Evolutionary conservation across 2,888 invertebrate species (phyloP).

Genomic region (Acleris holmiana): DNA sequence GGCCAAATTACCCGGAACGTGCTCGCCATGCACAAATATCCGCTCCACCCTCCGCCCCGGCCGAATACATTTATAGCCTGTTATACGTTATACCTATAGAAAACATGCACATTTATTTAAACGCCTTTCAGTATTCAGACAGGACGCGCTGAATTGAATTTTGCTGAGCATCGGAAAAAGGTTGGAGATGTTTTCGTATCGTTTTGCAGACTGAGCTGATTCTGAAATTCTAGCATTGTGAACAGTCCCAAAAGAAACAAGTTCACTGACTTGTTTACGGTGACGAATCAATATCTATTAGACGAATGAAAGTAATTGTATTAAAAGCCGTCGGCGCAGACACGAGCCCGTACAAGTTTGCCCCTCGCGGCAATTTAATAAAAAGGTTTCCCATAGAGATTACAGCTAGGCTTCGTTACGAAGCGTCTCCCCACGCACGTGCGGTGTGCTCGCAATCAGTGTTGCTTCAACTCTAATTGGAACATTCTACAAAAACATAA

Average conservation of each 20-base stretch:
- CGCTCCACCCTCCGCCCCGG: constrained; percentile 43
- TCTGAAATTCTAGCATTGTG: background rate
- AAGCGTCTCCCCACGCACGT: constrained; percentile 26
- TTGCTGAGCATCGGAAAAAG: constrained; percentile 24
- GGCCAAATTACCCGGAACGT: constrained; percentile 69
- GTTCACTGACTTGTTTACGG: background rate
- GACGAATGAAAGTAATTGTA: constrained; percentile 68
- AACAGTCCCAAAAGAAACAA: background rate
- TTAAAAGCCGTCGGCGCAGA: constrained; percentile 62
- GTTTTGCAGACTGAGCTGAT: background rate
- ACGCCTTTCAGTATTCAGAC: constrained; percentile 31
- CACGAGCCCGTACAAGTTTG: constrained; percentile 77
- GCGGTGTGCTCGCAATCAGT: constrained; percentile 30
- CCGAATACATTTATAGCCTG: constrained; percentile 43
- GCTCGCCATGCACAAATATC: constrained; percentile 66
- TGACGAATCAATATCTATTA: constrained; percentile 50
- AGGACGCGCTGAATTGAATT: constrained; percentile 29
- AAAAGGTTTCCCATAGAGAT: constrained; percentile 80
- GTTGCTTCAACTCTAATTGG: constrained; percentile 23
- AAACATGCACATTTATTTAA: constrained; percentile 28
- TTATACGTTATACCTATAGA: constrained; percentile 49
- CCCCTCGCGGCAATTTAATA: constrained; percentile 71
- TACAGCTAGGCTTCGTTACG: constrained; percentile 39
- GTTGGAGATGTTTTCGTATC: constrained; percentile 16
- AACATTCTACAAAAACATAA: constrained; percentile 4